phyloP scores from a whole-genome alignment of 35 echinoderm and acorn worm species.

The Diadema setosum region DNA sequence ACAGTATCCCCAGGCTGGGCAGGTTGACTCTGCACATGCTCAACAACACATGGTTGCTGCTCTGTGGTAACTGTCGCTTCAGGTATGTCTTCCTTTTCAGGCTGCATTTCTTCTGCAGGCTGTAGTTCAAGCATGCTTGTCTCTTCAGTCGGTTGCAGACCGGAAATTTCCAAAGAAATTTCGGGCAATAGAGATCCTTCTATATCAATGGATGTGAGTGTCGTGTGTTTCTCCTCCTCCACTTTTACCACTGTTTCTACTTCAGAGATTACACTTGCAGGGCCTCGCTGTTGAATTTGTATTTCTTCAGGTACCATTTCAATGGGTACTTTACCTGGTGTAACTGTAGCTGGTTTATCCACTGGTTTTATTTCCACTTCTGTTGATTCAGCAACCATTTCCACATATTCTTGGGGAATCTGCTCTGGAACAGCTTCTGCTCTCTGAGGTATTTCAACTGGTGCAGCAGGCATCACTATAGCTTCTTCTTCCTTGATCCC shows the following conservation, averaged over 20 bases:
- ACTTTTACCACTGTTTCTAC: background rate
- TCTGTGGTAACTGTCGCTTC: background rate
- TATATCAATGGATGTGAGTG: background rate
- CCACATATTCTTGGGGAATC: no score
- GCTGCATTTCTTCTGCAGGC: background rate
- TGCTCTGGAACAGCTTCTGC: background rate
- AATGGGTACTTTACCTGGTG: background rate
- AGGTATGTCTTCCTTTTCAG: background rate
- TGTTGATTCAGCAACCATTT: no score
- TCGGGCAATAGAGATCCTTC: background rate
- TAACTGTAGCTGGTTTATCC: background rate
- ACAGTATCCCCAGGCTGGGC: slow-evolving; percentile 33
- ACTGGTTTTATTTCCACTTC: no score
- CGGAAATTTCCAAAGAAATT: background rate
- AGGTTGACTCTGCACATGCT: slow-evolving; percentile 44
- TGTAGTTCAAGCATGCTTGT: background rate
- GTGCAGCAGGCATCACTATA: background rate
- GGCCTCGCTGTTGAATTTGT: background rate
- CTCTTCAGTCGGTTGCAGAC: background rate
- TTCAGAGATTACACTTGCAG: background rate
- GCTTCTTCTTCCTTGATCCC: background rate
- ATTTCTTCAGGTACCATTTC: background rate
- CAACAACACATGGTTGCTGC: slow-evolving; percentile 39
- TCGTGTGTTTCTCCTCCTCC: background rate
- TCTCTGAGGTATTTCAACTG: slow-evolving; percentile 6